These are phyloP conservation scores for Pocillopora damicornis DNA, from an alignment of 64 coral and sea anemone genomes.

Conservation along the genomic window DNA sequence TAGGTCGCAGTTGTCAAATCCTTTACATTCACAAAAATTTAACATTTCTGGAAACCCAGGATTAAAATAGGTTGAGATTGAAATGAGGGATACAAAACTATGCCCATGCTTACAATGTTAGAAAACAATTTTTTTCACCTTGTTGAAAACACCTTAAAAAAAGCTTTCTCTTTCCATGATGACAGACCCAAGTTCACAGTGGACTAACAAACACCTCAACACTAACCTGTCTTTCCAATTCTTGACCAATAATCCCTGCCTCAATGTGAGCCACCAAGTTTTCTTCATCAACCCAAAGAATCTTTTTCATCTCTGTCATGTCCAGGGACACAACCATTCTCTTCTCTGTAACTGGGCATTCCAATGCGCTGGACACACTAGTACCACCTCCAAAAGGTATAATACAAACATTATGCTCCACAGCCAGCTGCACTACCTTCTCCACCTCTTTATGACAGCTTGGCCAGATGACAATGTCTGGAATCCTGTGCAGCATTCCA, in stretches of 20 bases:
- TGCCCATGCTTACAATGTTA: no score
- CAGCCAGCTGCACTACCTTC: slow-evolving; percentile 63
- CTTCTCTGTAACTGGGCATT: slow-evolving; percentile 75
- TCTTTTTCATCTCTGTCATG: slow-evolving; percentile 96
- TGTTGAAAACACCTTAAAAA: no score
- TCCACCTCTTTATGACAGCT: slow-evolving; percentile 91
- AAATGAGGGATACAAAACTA: no score
- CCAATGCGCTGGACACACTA: slow-evolving; percentile 87
- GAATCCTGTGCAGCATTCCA: slow-evolving; percentile 80
- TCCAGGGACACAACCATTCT: slow-evolving; percentile 96
- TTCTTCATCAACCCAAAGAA: slow-evolving; percentile 92
- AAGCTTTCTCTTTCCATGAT: neutral
- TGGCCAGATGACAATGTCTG: slow-evolving; percentile 96
- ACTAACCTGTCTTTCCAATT: slow-evolving; percentile 79
- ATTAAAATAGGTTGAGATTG: no score
- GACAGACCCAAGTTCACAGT: neutral
- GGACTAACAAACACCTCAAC: neutral
- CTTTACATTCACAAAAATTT: no score
- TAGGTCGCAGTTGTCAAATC: no score
- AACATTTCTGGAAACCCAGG: no score
- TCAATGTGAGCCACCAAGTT: slow-evolving; percentile 90
- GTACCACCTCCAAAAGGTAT: slow-evolving; percentile 99
- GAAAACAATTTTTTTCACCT: no score
- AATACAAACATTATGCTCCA: slow-evolving; percentile 82
- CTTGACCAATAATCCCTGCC: slow-evolving; percentile 96